Evolutionary conservation across 2,797 vertebrate genomes (phyloP).

Genomic region (Pipistrellus kuhlii): DNA sequence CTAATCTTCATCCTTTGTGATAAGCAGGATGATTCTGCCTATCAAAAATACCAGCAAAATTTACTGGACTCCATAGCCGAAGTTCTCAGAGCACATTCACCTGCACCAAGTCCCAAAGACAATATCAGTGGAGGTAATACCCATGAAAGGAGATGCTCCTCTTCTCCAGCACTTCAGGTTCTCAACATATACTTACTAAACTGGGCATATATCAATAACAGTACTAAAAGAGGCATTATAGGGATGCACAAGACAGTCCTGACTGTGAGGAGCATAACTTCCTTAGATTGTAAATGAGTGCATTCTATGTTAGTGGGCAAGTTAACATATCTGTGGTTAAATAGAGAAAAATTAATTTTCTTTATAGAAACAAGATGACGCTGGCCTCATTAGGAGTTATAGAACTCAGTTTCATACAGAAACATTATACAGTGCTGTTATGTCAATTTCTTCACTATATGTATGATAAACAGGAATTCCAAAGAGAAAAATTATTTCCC

Average conservation of each 20-base stretch:
- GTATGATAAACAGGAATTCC: background rate
- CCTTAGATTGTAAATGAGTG: background rate
- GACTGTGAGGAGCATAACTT: background rate
- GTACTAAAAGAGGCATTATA: background rate
- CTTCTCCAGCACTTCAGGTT: background rate
- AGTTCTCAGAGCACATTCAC: background rate
- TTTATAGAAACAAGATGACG: background rate
- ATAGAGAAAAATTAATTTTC: background rate
- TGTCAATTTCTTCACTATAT: background rate
- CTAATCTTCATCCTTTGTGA: background rate
- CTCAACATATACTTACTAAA: background rate
- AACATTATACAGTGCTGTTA: background rate
- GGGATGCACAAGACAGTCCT: background rate
- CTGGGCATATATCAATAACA: background rate
- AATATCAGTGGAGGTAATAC: background rate
- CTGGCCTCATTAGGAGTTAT: background rate
- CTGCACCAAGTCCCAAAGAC: background rate
- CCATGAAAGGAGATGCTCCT: background rate
- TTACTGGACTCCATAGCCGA: background rate
- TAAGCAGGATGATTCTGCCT: background rate
- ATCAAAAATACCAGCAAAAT: constrained; percentile 18
- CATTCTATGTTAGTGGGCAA: background rate
- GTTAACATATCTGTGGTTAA: background rate
- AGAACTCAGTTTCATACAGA: background rate
- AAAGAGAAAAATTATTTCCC: constrained; percentile 16